Percentiles rank a stretch among this genome's conserved stretches.
These are phyloP conservation scores for Anolis carolinensis DNA, from an alignment of 2,113 vertebrate genomes.

Conservation along the genomic window DNA sequence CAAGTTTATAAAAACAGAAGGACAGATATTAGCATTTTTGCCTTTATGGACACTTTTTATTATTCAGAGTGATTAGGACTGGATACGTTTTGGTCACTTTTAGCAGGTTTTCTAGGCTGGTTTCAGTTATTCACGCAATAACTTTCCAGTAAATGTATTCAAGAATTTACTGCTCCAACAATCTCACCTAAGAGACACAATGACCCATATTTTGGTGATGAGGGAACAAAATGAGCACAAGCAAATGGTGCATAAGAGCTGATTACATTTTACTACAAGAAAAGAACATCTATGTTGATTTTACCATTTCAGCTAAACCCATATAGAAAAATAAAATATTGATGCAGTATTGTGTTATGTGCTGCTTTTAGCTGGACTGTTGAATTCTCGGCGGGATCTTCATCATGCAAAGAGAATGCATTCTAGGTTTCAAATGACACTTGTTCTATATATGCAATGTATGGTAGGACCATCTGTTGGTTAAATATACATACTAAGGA, in stretches of 20 bases:
- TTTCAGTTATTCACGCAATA: not conserved
- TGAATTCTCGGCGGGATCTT: not conserved
- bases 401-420: not conserved
- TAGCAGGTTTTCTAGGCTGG: slow-evolving; percentile 24
- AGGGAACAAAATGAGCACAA: not conserved
- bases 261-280: not conserved
- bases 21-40: too few species aligned
- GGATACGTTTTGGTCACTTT: not conserved
- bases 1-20: not conserved
- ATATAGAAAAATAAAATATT: slow-evolving; percentile 34
- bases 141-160: slow-evolving; percentile 2
- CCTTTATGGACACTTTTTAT: slow-evolving; percentile 6
- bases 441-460: not conserved
- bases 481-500: slow-evolving; percentile 22
- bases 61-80: slow-evolving; percentile 19
- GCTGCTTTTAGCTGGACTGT: slow-evolving; percentile 11
- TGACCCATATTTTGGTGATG: not conserved
- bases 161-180: slow-evolving; percentile 26
- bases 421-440: not conserved
- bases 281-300: slow-evolving; percentile 24
- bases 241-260: not conserved
- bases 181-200: not conserved
- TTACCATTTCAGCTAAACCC: not conserved
- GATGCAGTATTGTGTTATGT: not conserved
- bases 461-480: not conserved